Evolutionary conservation across 2,113 vertebrate species (phyloP).

Genomic region (Alectura lathami): DNA sequence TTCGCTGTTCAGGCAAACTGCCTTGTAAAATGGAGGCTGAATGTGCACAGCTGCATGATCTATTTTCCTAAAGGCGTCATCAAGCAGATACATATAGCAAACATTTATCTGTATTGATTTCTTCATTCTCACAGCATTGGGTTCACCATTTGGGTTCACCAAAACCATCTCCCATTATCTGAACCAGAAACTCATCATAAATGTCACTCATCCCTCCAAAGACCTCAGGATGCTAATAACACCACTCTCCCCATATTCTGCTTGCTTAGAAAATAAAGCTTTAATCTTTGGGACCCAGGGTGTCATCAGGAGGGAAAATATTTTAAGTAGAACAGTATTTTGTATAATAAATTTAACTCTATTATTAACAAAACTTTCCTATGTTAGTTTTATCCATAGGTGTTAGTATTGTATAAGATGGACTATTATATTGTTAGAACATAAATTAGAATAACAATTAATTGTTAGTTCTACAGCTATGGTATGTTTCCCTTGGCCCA

Average conservation of each 20-base stretch:
- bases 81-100: neutral
- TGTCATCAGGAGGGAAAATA: neutral
- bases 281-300: neutral
- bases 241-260: rapidly evolving
- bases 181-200: neutral
- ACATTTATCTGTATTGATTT: neutral
- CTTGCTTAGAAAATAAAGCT: neutral
- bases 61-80: neutral
- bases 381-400: neutral
- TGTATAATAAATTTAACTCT: neutral
- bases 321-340: neutral
- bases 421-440: neutral
- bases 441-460: neutral
- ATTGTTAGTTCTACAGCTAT: neutral
- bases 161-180: neutral
- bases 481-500: neutral
- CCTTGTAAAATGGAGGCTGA: neutral
- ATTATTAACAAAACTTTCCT: neutral
- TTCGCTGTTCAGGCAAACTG: neutral
- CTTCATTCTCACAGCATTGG: neutral
- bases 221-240: neutral
- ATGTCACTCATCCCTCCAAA: neutral
- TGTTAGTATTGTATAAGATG: neutral
- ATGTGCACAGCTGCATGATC: neutral
- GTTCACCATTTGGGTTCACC: neutral